Conservation (phyloP, 2,797 vertebrate genomes). For the Gobionotothen gibberifrons region DNA sequence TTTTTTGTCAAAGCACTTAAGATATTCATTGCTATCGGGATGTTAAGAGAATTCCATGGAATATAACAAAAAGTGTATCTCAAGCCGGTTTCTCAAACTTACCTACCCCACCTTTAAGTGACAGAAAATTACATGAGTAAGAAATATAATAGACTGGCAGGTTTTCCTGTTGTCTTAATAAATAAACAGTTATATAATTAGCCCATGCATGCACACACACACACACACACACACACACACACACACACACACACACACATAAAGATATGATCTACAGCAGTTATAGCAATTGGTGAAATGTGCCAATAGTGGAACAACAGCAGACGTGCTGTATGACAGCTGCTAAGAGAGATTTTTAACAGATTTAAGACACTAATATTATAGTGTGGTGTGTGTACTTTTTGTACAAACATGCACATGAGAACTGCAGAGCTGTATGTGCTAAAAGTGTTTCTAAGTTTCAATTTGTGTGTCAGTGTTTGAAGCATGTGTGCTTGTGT, state of each 20-base stretch:
- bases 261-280: neutral
- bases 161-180: neutral
- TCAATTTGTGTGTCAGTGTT: neutral
- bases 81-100: too few relatives aligned
- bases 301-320: slow-evolving; percentile 9
- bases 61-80: too few relatives aligned
- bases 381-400: neutral
- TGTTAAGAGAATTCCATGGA: too few relatives aligned
- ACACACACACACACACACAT: neutral
- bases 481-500: neutral
- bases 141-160: neutral
- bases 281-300: neutral
- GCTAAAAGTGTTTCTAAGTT: neutral
- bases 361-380: neutral
- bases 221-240: neutral
- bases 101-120: too few relatives aligned
- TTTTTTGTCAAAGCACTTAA: too few relatives aligned
- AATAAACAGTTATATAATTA: neutral
- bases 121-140: too few relatives aligned
- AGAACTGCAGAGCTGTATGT: too few relatives aligned
- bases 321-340: slow-evolving; percentile 1
- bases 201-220: neutral
- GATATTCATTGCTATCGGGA: too few relatives aligned
- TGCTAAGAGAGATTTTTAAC: slow-evolving; percentile 3
- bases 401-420: too few relatives aligned